Evolutionary conservation across 2,113 vertebrate genomes (phyloP).

Genomic region (Echinops telfairi): DNA sequence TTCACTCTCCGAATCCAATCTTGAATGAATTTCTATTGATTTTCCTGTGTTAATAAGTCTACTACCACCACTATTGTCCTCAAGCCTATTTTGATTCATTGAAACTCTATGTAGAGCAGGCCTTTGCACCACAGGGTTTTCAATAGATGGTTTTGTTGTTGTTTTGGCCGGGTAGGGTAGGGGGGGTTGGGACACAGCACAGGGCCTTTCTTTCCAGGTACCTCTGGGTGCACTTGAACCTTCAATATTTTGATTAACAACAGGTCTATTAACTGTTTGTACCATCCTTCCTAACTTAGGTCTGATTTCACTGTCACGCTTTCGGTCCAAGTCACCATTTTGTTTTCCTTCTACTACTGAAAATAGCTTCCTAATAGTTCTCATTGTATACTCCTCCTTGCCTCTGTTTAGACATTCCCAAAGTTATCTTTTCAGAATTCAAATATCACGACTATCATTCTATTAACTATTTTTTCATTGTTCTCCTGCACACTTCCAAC

Average conservation of each 20-base stretch:
- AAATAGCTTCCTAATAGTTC: background rate
- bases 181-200: background rate
- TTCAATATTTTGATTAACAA: too few species aligned
- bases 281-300: slow-evolving; percentile 6
- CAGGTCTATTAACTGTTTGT: too few species aligned
- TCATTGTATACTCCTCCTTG: background rate
- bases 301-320: background rate
- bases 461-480: slow-evolving; percentile 4
- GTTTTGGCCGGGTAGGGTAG: too few species aligned
- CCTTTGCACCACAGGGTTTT: background rate
- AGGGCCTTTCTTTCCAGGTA: background rate
- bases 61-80: background rate
- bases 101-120: background rate
- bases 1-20: background rate
- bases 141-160: background rate
- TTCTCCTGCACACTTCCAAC: background rate
- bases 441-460: slow-evolving; percentile 22
- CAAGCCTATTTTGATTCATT: background rate
- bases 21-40: background rate
- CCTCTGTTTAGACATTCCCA: slow-evolving; percentile 10
- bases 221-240: background rate
- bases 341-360: slow-evolving; percentile 8
- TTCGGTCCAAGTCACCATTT: background rate
- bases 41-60: background rate
- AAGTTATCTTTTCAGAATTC: slow-evolving; percentile 26